Base-by-base conservation (phyloP, 2,888 invertebrate genomes). In the Drosophila atroscutellata region DNA sequence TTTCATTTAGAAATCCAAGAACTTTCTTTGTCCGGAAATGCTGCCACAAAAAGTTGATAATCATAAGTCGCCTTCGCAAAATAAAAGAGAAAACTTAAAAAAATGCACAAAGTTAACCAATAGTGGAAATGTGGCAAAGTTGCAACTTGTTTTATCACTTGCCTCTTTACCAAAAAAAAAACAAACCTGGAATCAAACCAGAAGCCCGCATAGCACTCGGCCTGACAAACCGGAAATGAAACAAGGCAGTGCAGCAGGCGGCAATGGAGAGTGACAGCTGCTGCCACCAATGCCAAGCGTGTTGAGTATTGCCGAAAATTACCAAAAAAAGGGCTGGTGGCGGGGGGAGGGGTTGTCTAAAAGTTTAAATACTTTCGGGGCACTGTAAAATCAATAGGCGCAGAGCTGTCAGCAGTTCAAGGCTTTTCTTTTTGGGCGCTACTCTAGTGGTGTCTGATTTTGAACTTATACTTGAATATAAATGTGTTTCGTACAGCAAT, bases 151-250 rank as follows among this genome's bases (percentile, higher is more conserved):
- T 42, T 32, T 47, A 47, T 37, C 55, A 67, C 55, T 55, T 67
- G 13, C 28, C 24, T 3, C 13, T 20, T 45, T 45, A 28, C 39
- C 49, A 15, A 28, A 55, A 34, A 52, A 37, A 66, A 52, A 18
- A 13, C 0, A 6, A 65, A 24, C 34, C 42, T 52, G 30, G 45
- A 66, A 9, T n/a, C 42, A 45, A n/a, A 49, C 49, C 32, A 52
- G 24, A 71, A 59, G 24, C 64, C 70, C 45, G 71, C 62, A 71
- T 62, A 61, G 56, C 52, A 54, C 5, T 63, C 56, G n/a, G 57
- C 42, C 72, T 58, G 72, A 76, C 68, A 76, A 80, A 66, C 72
- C 77, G 83, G 80, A 76, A 80, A 80, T 82, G 65, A 76, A 76
- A 64, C 65, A 64, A 70, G 72, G 64, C 73, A 60, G 50, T 55